Base-by-base conservation (phyloP, 2,797 vertebrate genomes). In the Hyperoplus lanceolatus region DNA sequence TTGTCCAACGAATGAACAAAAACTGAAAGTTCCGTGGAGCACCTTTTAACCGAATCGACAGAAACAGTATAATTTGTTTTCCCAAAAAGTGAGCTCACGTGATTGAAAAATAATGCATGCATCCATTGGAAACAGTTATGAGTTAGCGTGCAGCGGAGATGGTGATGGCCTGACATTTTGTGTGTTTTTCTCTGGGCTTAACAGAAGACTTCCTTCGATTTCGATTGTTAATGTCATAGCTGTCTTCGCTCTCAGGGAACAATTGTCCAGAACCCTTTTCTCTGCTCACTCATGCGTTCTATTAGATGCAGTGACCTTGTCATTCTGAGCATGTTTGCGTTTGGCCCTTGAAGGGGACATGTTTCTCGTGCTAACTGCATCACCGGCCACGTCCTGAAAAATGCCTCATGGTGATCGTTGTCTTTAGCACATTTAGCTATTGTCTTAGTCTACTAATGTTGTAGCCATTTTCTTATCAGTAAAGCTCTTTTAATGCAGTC, bases 151-250 rank as follows among this genome's bases (percentile, higher is more conserved):
- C 42, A 63, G 43, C 60, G n/a, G 6, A 64, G 14, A 43, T 3
- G 18, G 46, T 51, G 13, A 8, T 45, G n/a, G 15, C 41, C 38
- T 5, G 10, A 36, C 21, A 12, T 29, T 29, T 41, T 14, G n/a
- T 18, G 41, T 50, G 51, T 53, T 12, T 46, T 12, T 12, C 63
- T 53, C n/a, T 46, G 13, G 48, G 16, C 3, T 51, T 39, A 15
- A 4, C 0, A 39, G 50, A 42, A 42, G 50, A 2, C 5, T 16
- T 10, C 15, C 36, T 70, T 61, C 67, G 16, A 67, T 72, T 39
- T 49, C 58, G 54, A 18, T 72, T 36, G 53, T 64, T 59, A 38
- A 55, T 59, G 58, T 77, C 64, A 51, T 8, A 51, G 60, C 39
- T 42, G 55, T 56, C 42, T 11, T 36, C 42, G 48, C 41, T 74